Percentiles rank a stretch among this genome's conserved stretches.
Conservation (phyloP, 1,140 invertebrate species). For the Sarcophaga bullata region DNA sequence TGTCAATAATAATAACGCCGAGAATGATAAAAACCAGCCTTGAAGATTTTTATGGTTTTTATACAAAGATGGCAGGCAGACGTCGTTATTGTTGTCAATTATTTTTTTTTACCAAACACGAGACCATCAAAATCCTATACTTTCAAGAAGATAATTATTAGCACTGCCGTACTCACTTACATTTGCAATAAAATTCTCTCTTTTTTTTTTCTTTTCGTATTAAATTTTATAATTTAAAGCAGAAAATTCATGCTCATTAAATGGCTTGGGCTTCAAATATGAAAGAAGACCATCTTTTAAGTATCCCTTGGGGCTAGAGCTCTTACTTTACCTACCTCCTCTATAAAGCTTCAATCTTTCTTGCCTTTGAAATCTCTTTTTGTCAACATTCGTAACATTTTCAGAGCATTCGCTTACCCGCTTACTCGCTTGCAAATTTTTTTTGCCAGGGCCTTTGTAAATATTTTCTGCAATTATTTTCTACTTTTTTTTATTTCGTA, state of each 20-base stretch:
- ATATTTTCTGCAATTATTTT: conserved; percentile 46
- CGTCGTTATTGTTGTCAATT: conserved; percentile 25
- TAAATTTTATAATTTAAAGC: too few species aligned
- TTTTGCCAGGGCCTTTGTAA: conserved; percentile 27
- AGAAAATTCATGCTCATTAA: too few species aligned
- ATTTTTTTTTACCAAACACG: not conserved
- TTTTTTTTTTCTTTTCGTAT: too few species aligned
- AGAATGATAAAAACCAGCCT: conserved; percentile 17
- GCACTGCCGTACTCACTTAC: not conserved
- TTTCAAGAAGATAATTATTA: not conserved
- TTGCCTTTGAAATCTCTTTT: not conserved
- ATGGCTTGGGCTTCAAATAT: not conserved
- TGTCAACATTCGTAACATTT: too few species aligned
- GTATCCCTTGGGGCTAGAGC: not conserved
- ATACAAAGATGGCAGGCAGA: not conserved
- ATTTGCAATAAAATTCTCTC: not conserved
- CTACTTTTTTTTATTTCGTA: conserved; percentile 25
- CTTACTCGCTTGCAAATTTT: not conserved
- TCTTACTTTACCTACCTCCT: not conserved
- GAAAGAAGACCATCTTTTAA: not conserved
- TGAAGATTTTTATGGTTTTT: conserved; percentile 33
- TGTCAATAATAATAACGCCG: not conserved
- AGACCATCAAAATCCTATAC: too few species aligned
- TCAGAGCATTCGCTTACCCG: too few species aligned
- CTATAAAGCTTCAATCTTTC: not conserved